A percentile compares a stretch with the other conserved stretches of the same genome.
Conservation (phyloP, 2,113 vertebrate species). For the Gavialis gangeticus region DNA sequence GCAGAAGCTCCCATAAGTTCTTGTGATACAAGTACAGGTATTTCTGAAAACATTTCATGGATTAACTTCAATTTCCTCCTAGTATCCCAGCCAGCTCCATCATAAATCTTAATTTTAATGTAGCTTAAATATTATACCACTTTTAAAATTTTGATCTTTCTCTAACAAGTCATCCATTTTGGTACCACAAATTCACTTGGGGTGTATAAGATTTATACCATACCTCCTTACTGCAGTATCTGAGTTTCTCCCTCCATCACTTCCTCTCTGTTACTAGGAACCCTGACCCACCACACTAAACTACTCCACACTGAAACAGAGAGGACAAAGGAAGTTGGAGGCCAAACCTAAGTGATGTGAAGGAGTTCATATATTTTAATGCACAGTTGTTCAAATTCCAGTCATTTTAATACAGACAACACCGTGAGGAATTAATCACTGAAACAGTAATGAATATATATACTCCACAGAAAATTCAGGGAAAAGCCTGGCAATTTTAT, state of each 20-base stretch:
- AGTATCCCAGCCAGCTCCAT: not conserved
- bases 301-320: not conserved
- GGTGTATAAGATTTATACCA: not conserved
- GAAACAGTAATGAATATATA: not conserved
- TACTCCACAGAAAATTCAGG: not conserved
- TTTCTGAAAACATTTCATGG: slow-evolving; percentile 33
- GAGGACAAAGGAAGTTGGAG: not conserved
- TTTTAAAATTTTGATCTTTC: slow-evolving; percentile 34
- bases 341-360: not conserved
- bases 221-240: not conserved
- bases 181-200: not conserved
- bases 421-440: slow-evolving; percentile 4
- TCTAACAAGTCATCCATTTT: slow-evolving; percentile 9
- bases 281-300: not conserved
- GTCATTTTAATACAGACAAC: not conserved
- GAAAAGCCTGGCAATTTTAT: not conserved
- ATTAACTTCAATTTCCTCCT: slow-evolving; percentile 10
- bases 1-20: not conserved
- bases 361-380: slow-evolving; percentile 30
- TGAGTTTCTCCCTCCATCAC: not conserved
- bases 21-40: not conserved
- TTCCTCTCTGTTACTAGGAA: not conserved
- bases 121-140: slow-evolving; percentile 17
- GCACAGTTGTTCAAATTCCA: not conserved
- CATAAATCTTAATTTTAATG: not conserved